phyloP scores from a whole-genome alignment of 2,888 invertebrate species.

The Drosophila leonis region DNA sequence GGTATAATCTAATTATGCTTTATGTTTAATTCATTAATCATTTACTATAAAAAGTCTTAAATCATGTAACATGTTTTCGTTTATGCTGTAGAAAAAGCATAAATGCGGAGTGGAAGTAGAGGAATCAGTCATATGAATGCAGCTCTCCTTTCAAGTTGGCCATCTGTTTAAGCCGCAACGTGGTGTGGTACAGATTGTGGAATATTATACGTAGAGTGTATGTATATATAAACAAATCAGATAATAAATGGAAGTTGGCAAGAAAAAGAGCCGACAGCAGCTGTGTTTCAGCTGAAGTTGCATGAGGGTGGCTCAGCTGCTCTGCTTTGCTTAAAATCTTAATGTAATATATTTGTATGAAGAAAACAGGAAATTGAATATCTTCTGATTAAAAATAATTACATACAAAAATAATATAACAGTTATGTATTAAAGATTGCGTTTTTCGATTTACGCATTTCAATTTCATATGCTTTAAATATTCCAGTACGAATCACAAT shows the following conservation, averaged over 20 bases:
- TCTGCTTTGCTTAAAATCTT: background rate
- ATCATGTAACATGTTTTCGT: background rate
- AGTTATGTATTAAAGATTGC: conserved; percentile 1
- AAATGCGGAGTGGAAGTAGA: background rate
- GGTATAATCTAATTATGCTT: background rate
- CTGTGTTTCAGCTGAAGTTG: conserved; percentile 4
- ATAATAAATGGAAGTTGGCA: conserved; percentile 12
- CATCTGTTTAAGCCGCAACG: background rate
- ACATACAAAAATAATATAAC: background rate
- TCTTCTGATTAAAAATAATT: background rate
- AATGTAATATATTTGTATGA: background rate
- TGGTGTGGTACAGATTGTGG: background rate
- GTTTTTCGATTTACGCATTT: conserved; percentile 10
- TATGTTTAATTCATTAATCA: background rate
- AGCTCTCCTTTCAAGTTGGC: background rate
- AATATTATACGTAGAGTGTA: background rate
- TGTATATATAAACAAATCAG: background rate
- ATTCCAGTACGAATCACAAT: conserved; percentile 22
- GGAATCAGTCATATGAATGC: conserved; percentile 1
- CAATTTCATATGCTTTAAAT: conserved; percentile 40
- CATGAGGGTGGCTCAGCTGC: background rate
- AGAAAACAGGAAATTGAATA: background rate
- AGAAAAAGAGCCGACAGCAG: background rate
- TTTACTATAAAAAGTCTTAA: background rate
- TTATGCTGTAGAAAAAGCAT: background rate